Conservation (phyloP, 2,888 invertebrate species). For the Smittia aterrima region DNA sequence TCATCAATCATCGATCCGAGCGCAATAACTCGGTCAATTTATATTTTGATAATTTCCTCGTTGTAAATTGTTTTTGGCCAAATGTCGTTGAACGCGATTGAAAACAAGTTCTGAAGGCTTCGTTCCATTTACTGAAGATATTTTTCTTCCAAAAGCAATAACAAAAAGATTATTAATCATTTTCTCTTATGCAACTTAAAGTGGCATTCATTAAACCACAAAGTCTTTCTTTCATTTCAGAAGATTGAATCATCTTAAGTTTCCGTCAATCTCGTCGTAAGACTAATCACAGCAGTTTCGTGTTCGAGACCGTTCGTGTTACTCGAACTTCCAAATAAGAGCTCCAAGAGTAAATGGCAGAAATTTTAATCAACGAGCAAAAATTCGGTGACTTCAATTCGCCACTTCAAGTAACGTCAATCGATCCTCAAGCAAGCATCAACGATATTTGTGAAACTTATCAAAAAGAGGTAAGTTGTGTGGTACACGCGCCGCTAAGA, state of each 20-base stretch:
- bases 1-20: not conserved
- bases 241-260: conserved; percentile 6
- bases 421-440: not conserved
- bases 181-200: not conserved
- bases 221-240: not conserved
- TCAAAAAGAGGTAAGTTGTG: conserved; percentile 30
- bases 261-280: not conserved
- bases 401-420: conserved; percentile 27
- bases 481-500: too few relatives aligned
- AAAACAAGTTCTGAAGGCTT: not conserved
- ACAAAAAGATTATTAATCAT: not conserved
- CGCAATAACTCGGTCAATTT: not conserved
- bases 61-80: not conserved
- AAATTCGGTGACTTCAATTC: conserved; percentile 30
- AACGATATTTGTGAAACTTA: conserved; percentile 23
- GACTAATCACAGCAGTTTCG: not conserved
- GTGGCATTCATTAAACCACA: not conserved
- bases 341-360: conserved; percentile 35
- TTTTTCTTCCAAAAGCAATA: not conserved
- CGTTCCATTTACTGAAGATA: not conserved
- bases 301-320: conserved; percentile 18
- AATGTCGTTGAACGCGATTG: not conserved
- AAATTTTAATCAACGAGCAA: conserved; percentile 33
- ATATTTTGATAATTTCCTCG: too few relatives aligned
- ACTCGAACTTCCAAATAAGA: not conserved